A percentile compares a stretch with the other conserved stretches of the same genome.
These are phyloP conservation scores for Orchestia grillus DNA, from an alignment of 1,140 invertebrate species.

Conservation along the genomic window DNA sequence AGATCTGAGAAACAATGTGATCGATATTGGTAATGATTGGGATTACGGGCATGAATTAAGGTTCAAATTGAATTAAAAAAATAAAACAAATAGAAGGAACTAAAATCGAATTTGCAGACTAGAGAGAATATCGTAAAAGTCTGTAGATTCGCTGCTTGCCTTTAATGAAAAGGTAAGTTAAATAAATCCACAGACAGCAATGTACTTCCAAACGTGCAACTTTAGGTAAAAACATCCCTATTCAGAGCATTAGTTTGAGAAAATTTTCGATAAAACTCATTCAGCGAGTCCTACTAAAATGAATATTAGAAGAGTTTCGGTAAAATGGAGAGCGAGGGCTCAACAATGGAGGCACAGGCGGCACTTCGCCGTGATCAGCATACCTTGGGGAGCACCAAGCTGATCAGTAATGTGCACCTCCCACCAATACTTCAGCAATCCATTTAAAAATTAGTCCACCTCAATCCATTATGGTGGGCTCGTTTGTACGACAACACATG, in stretches of 20 bases:
- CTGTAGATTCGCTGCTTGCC: not conserved
- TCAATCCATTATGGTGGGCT: conserved; percentile 55
- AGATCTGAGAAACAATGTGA: not conserved
- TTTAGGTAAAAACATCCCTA: not conserved
- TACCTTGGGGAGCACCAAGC: not conserved
- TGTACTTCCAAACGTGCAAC: not conserved
- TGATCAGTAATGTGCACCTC: conserved; percentile 20
- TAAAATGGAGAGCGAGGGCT: not conserved
- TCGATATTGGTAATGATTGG: not conserved
- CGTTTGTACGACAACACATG: conserved; percentile 54
- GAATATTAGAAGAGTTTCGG: not conserved
- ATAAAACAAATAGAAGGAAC: not conserved
- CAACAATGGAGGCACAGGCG: not conserved
- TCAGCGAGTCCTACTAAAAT: not conserved
- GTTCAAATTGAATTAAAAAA: not conserved
- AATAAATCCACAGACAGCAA: not conserved
- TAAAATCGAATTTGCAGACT: not conserved
- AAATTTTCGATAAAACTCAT: not conserved
- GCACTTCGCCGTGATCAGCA: not conserved
- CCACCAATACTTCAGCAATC: conserved; percentile 55
- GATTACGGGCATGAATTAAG: not conserved
- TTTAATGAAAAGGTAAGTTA: not conserved
- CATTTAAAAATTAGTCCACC: conserved; percentile 53
- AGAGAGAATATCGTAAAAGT: not conserved
- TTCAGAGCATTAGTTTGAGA: not conserved